Base-by-base conservation (phyloP, 2,797 vertebrate species). In the Microhierax caerulescens region DNA sequence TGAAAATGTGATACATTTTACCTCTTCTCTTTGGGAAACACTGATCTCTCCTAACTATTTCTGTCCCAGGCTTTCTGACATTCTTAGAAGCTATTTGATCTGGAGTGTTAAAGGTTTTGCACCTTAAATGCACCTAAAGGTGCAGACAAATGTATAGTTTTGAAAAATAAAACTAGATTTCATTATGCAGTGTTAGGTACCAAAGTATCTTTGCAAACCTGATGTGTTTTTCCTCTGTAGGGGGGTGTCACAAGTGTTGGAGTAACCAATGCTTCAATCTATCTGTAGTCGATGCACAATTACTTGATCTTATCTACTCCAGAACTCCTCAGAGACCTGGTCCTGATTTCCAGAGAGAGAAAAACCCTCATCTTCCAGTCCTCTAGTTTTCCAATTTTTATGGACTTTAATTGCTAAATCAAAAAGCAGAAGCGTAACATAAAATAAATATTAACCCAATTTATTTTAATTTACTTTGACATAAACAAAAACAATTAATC, bases 401-500 rank as follows among this genome's bases (percentile, higher is more conserved):
- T 51, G 23, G 32, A 16, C 39, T 87, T 85, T 37, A 87, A 91
- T 74, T 77, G 34, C 3, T 3, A 91, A 83, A 89, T 85, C 19
- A 77, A 91, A 79, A 85, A 70, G 19, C 22, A 60, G 34, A 77
- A 89, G 27, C 0, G 0, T 86, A 77, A 88, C 41, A 89, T 68
- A 74, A 93, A 88, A 92, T 57, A 94, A 92, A 87, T 91, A 85
- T 77, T 93, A 91, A 76, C 12, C 25, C 22, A 51, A 68, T 92
- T 89, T 53, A 45, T 75, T 92, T 87, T 76, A n/a, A 92, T 88
- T 69, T 88, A 60, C 39, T 63, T 88, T 57, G 19, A 56, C 77
- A 80, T 36, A 89, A 93, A 93, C 36, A 80, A 87, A 96, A 82
- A 1, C 34, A 75, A 70, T 88, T 78, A 75, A 68, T 85, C 63